These are phyloP conservation scores for Oncopodura yosiiana DNA, from an alignment of 1,140 invertebrate species.

Conservation along the genomic window DNA sequence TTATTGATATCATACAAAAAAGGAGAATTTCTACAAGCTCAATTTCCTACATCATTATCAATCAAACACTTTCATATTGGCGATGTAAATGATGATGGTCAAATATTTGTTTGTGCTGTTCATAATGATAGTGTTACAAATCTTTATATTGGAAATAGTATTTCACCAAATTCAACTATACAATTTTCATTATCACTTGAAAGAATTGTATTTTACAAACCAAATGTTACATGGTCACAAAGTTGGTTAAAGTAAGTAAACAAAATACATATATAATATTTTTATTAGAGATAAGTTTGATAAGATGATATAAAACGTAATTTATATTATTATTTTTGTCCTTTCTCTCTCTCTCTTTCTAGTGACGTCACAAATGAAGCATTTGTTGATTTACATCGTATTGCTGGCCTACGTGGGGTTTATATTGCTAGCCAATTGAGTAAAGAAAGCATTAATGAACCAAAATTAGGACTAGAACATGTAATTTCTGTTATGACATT, in stretches of 20 bases:
- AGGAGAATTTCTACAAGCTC: slow-evolving; percentile 56
- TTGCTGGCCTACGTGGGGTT: slow-evolving; percentile 73
- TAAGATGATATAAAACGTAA: not conserved
- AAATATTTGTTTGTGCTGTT: slow-evolving; percentile 66
- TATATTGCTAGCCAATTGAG: slow-evolving; percentile 78
- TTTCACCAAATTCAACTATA: slow-evolving; percentile 39
- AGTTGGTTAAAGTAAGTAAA: slow-evolving; percentile 67
- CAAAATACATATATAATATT: not conserved
- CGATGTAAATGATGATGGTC: slow-evolving; percentile 60
- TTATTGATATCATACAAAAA: slow-evolving; percentile 67
- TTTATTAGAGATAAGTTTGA: slow-evolving; percentile 2
- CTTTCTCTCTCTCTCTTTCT: slow-evolving; percentile 37
- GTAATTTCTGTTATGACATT: slow-evolving; percentile 72
- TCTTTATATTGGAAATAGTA: slow-evolving; percentile 51
- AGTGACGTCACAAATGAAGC: slow-evolving; percentile 66
- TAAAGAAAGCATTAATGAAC: slow-evolving; percentile 34
- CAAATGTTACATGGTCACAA: slow-evolving; percentile 63
- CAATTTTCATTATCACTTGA: slow-evolving; percentile 68
- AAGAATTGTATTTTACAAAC: slow-evolving; percentile 72
- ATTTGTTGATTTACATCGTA: slow-evolving; percentile 81
- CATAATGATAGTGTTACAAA: slow-evolving; percentile 62
- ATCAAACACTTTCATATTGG: slow-evolving; percentile 66
- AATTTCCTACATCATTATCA: slow-evolving; percentile 59
- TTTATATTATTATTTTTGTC: not conserved
- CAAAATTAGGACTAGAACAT: slow-evolving; percentile 57